Conservation (phyloP, 2,797 vertebrate species). For the Falco novaeseelandiae region DNA sequence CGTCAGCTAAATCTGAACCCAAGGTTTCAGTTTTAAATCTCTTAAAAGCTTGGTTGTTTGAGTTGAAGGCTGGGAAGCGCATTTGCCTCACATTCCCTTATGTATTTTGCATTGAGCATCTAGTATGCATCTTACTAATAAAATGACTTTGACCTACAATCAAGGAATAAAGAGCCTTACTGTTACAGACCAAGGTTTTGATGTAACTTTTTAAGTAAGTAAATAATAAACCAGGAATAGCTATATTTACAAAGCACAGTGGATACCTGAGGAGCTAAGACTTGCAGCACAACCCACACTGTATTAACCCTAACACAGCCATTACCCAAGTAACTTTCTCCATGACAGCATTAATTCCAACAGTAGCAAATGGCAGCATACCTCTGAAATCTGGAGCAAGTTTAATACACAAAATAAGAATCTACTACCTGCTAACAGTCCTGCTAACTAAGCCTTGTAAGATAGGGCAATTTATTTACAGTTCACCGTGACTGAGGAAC, state of each 20-base stretch:
- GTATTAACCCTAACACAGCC: neutral
- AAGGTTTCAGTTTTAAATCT: constrained; percentile 2
- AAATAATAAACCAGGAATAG: neutral
- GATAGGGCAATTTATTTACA: neutral
- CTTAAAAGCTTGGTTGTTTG: neutral
- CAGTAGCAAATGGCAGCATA: neutral
- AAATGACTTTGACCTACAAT: neutral
- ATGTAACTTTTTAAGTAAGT: neutral
- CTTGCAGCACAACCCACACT: neutral
- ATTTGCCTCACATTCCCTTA: neutral
- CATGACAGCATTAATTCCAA: neutral
- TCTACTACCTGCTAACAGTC: neutral
- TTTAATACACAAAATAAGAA: neutral
- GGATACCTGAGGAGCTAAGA: neutral
- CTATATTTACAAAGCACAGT: neutral
- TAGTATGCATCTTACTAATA: neutral
- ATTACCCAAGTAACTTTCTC: neutral
- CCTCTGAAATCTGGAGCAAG: neutral
- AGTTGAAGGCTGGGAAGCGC: neutral
- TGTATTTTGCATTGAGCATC: neutral
- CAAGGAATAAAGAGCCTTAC: neutral
- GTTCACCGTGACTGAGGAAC: neutral
- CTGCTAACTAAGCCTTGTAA: neutral
- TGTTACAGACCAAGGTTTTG: neutral
- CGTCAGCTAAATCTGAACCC: neutral